A percentile compares a stretch with the other conserved stretches of the same genome.
These are phyloP conservation scores for Cossypha dichroa DNA, from an alignment of 2,797 vertebrate genomes.

Conservation along the genomic window DNA sequence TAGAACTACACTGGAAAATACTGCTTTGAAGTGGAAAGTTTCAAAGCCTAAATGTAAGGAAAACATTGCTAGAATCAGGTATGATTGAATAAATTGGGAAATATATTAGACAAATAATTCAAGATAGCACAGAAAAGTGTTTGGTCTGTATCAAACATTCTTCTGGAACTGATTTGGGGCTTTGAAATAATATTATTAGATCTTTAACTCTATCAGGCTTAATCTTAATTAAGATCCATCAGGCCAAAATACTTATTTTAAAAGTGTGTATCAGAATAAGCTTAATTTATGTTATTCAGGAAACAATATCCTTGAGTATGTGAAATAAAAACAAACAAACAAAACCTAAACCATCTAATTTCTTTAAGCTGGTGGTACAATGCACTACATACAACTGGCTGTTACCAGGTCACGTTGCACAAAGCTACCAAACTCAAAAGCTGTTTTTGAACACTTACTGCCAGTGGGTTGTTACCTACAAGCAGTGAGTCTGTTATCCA, in stretches of 20 bases:
- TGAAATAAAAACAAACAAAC: not conserved
- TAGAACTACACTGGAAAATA: not conserved
- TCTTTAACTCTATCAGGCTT: not conserved
- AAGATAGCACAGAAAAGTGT: not conserved
- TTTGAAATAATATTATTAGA: not conserved
- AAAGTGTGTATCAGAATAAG: not conserved
- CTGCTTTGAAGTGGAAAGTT: not conserved
- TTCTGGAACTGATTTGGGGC: not conserved
- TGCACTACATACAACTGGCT: not conserved
- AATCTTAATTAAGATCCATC: not conserved
- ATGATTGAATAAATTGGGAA: not conserved
- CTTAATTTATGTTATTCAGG: not conserved
- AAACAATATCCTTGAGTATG: not conserved
- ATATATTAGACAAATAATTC: not conserved
- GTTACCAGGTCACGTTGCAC: not conserved
- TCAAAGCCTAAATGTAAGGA: not conserved
- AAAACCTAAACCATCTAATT: not conserved
- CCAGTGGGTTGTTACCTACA: slow-evolving; percentile 4
- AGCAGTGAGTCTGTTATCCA: slow-evolving; percentile 4
- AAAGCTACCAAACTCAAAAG: not conserved
- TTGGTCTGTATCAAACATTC: not conserved
- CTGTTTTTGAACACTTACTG: not conserved
- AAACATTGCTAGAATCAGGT: not conserved
- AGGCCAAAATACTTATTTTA: not conserved
- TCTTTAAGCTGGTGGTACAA: not conserved